Evolutionary conservation across 2,113 vertebrate species (phyloP).

Genomic region (Gnathonemus longibarbis): DNA sequence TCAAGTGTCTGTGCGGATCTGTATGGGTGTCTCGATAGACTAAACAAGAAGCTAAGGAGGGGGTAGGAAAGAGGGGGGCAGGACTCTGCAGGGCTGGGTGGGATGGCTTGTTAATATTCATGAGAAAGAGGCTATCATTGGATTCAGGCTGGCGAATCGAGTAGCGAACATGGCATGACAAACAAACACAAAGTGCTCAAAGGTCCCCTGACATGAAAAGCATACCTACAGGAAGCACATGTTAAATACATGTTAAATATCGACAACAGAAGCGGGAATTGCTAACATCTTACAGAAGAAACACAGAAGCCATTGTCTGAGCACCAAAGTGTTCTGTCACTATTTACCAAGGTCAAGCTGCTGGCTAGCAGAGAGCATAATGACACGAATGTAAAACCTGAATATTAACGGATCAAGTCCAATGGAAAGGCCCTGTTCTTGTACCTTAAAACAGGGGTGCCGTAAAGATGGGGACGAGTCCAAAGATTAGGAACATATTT

Average conservation of each 20-base stretch:
- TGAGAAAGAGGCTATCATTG: slow-evolving; percentile 28
- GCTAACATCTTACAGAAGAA: not conserved
- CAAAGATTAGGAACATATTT: not conserved
- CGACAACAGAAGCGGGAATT: not conserved
- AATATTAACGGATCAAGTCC: not conserved
- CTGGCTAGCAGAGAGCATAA: not conserved
- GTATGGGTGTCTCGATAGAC: slow-evolving; percentile 29
- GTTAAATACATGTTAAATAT: not conserved
- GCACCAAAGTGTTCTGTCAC: not conserved
- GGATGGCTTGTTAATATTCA: slow-evolving; percentile 54
- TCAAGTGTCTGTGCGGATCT: slow-evolving; percentile 26
- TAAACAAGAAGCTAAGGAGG: slow-evolving; percentile 38
- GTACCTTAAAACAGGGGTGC: not conserved
- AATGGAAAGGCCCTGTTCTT: not conserved
- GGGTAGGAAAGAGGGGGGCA: slow-evolving; percentile 7
- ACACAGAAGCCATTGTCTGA: slow-evolving; percentile 13
- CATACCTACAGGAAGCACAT: not conserved
- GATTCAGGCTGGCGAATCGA: not conserved
- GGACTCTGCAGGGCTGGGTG: slow-evolving; percentile 11
- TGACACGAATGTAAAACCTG: not conserved
- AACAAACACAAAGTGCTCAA: not conserved
- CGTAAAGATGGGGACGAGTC: not conserved
- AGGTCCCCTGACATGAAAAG: slow-evolving; percentile 13
- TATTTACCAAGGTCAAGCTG: not conserved
- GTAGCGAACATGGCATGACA: not conserved